Evolutionary conservation across 1,140 invertebrate species (phyloP), one percentile per base, ranked within the genome.

Genomic region (Nautilus pompilius): DNA sequence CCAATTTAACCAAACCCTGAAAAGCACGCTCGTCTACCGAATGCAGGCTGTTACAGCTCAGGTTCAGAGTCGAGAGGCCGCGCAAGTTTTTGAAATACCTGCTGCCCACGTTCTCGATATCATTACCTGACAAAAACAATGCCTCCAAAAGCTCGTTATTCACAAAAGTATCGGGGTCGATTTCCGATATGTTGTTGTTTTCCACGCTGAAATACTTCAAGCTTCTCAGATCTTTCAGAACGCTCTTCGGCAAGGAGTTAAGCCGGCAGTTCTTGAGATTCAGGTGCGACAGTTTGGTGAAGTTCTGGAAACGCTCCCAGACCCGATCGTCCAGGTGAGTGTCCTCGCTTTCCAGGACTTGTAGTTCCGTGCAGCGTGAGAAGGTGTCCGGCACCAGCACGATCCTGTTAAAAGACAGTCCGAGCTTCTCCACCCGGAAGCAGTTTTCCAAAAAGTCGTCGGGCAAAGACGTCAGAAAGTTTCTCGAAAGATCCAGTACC

Each of bases 121-220:
- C 49, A 48, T 70, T 70, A 32, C 56, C 57, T 2, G 68, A 65
- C 15, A 70, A 32, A 62, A 67, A 62, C 28, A 70, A 60, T 0
- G 41, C 41, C 20, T 48, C 29, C 5, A 67, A 60, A 6, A 49
- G 41, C 6, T 55, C 30, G 33, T 68, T 66, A 20, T 58, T 48
- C 28, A 56, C 46, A 46, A 71, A 68, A 8, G 60, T 45, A 17
- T 65, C 58, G 24, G 51, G 63, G 24, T 57, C 51, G 5, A 71
- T 8, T 2, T 49, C 15, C 13, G 28, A 20, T 36, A 71, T 67
- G 2, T 22, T 36, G 54, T 71, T 71, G 58, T 41, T 34, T 0
- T 53, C 48, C 6, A 68, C 45, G 28, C 66, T 62, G 2, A 65
- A 55, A 17, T 49, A 24, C 51, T 33, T 36, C 17, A 71, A 46